Evolutionary conservation across 2,797 vertebrate genomes (phyloP).

Genomic region (Simalia tracyae): DNA sequence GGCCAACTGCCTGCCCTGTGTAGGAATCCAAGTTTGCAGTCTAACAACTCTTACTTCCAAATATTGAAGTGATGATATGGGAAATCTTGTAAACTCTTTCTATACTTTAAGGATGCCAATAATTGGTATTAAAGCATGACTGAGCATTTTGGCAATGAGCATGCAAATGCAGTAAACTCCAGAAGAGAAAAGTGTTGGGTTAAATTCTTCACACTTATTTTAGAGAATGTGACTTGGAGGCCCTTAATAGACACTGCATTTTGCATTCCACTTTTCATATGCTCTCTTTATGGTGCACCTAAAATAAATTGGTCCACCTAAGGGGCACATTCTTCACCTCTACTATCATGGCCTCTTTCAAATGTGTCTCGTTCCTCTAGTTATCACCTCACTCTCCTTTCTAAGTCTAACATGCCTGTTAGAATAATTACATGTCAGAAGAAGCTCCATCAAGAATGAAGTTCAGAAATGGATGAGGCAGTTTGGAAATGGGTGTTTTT

Average conservation of each 20-base stretch:
- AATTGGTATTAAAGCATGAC: not conserved
- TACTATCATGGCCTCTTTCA: not conserved
- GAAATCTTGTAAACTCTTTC: not conserved
- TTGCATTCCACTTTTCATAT: not conserved
- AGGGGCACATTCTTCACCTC: not conserved
- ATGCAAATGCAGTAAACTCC: constrained; percentile 47
- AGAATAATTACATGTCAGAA: constrained; percentile 6
- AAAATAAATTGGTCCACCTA: not conserved
- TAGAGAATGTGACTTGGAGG: constrained; percentile 16
- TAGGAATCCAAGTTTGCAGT: not conserved
- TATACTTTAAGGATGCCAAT: not conserved
- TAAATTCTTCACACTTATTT: constrained; percentile 32
- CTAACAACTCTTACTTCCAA: not conserved
- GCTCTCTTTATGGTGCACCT: not conserved
- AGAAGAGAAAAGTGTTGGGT: constrained; percentile 41
- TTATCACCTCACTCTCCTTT: constrained; percentile 15
- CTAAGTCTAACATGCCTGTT: constrained; percentile 23
- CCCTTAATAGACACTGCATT: not conserved
- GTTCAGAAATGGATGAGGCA: constrained; percentile 40
- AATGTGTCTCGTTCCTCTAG: not conserved
- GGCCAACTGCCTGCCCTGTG: not conserved
- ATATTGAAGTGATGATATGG: not conserved
- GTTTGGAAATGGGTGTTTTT: constrained; percentile 58
- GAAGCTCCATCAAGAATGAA: constrained; percentile 43
- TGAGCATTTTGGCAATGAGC: not conserved